Evolutionary conservation across 2,797 vertebrate genomes (phyloP).

Genomic region (Gephyroberyx darwinii): DNA sequence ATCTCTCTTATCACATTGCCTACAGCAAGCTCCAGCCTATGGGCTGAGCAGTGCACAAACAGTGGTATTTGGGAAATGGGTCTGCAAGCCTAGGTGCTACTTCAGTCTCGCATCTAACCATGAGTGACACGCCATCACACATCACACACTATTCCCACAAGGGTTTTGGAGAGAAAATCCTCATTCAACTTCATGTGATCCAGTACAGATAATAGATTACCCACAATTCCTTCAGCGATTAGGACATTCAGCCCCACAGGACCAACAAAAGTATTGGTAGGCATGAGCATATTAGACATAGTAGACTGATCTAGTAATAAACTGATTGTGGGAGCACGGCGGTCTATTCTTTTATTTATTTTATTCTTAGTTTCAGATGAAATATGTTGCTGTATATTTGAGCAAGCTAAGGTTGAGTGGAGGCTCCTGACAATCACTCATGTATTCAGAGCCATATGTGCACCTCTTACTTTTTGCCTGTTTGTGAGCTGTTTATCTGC

Average conservation of each 20-base stretch:
- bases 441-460: too few species aligned
- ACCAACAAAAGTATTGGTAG: slow-evolving; percentile 12
- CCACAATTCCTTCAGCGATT: too few species aligned
- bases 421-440: too few species aligned
- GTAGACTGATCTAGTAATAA: background rate
- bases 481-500: too few species aligned
- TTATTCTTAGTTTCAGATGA: too few species aligned
- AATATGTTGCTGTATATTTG: too few species aligned
- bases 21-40: slow-evolving; percentile 22
- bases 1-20: slow-evolving; percentile 33
- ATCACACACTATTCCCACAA: slow-evolving; percentile 25
- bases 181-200: slow-evolving; percentile 3
- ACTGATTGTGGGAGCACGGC: background rate
- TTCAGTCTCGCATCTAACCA: slow-evolving; percentile 17
- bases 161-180: slow-evolving; percentile 26
- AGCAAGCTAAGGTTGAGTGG: too few species aligned
- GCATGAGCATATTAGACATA: slow-evolving; percentile 11
- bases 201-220: background rate
- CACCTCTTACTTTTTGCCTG: too few species aligned
- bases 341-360: slow-evolving; percentile 3
- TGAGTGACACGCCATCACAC: slow-evolving; percentile 32
- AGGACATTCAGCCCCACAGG: too few species aligned
- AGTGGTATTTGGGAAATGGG: slow-evolving; percentile 14
- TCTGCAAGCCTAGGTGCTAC: slow-evolving; percentile 20
- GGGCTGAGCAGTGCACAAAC: slow-evolving; percentile 27